Conservation (phyloP, 2,888 invertebrate species). For the Tetheella fluctuosa region DNA sequence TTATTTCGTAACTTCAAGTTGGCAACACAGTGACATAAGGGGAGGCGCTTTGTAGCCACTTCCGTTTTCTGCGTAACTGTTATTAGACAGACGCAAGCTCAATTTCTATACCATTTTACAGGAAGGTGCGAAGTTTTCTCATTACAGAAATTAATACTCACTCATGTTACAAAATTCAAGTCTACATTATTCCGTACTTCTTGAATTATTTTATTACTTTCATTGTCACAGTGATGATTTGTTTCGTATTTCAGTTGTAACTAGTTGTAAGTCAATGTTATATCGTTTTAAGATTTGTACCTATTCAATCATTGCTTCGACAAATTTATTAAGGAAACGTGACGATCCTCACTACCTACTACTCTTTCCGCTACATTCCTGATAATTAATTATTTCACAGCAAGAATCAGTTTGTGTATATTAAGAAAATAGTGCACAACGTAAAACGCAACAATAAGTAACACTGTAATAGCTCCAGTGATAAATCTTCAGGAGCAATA, state of each 20-base stretch:
- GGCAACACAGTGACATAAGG: conserved; percentile 65
- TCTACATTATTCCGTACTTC: neutral
- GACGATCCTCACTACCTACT: too few species aligned
- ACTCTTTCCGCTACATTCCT: too few species aligned
- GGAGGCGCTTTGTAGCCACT: conserved; percentile 59
- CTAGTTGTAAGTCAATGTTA: too few species aligned
- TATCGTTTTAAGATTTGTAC: neutral
- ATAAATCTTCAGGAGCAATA: conserved; percentile 33
- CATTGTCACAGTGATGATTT: neutral
- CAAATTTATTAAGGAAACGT: too few species aligned
- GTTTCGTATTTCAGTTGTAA: neutral
- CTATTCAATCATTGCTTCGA: too few species aligned
- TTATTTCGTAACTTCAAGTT: conserved; percentile 66
- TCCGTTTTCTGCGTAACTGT: conserved; percentile 65
- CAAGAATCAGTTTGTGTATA: too few species aligned
- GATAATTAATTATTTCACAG: too few species aligned
- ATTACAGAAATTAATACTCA: conserved; percentile 43
- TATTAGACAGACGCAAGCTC: conserved; percentile 55
- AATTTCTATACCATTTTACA: conserved; percentile 53
- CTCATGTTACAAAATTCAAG: conserved; percentile 17
- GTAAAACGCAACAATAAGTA: neutral
- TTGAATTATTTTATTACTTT: neutral
- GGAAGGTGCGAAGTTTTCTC: conserved; percentile 34
- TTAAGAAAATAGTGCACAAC: too few species aligned
- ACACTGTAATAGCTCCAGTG: conserved; percentile 2